These are phyloP conservation scores for Conus betulinus DNA, from an alignment of 1,140 invertebrate genomes.

Conservation along the genomic window DNA sequence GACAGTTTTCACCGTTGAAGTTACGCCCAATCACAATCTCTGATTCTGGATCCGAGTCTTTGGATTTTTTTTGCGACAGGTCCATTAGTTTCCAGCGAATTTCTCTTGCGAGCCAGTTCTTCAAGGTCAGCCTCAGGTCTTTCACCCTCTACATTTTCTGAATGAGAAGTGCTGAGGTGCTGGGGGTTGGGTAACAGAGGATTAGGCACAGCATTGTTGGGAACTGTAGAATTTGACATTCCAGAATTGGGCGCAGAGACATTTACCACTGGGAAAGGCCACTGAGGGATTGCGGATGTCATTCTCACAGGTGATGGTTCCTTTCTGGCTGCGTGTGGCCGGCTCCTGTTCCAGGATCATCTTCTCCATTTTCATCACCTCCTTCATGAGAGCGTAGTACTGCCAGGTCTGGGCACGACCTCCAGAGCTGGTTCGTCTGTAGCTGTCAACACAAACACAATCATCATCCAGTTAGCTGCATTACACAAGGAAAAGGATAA, in stretches of 20 bases:
- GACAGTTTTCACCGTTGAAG: constrained; percentile 25
- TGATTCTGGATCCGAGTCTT: constrained; percentile 24
- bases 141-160: constrained; percentile 14
- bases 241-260: background rate
- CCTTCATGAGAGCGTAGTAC: constrained; percentile 30
- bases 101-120: background rate
- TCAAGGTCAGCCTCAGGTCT: constrained; percentile 8
- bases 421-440: constrained; percentile 15
- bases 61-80: constrained; percentile 17
- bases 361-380: constrained; percentile 36
- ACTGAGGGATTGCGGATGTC: background rate
- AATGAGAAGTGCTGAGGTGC: constrained; percentile 4
- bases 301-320: constrained; percentile 35
- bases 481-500: no score
- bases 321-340: background rate
- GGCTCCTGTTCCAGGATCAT: constrained; percentile 36
- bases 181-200: background rate
- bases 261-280: background rate
- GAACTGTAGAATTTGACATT: background rate
- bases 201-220: background rate
- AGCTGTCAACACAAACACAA: background rate
- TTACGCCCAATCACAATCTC: constrained; percentile 24
- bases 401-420: constrained; percentile 26
- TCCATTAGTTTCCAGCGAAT: constrained; percentile 8
- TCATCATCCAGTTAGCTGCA: no score